Evolutionary conservation across 30 jellyfish, hydroid and myxozoan genomes (phyloP).

Genomic region (Catostylus mosaicus): DNA sequence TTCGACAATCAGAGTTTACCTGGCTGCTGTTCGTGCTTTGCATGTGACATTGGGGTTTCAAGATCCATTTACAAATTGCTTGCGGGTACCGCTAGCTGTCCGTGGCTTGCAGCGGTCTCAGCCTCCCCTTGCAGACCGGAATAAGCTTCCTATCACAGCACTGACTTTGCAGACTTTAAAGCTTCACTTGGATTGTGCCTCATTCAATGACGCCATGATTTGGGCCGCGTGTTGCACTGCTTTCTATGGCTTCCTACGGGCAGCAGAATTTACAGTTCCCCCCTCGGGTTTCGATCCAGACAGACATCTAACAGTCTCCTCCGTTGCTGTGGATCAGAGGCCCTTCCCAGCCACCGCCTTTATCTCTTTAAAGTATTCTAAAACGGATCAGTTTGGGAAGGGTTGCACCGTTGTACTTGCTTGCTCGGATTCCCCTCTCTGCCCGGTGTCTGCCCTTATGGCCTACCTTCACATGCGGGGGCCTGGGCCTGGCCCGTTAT

Average conservation of each 20-base stretch:
- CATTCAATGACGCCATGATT: not conserved
- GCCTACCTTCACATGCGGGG: too few relatives aligned
- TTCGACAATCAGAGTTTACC: not conserved
- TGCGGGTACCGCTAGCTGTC: not conserved
- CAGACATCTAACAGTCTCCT: not conserved
- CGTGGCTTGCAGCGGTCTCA: not conserved
- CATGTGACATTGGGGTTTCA: not conserved
- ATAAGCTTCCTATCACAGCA: not conserved
- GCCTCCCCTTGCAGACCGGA: too few relatives aligned
- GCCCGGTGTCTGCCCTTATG: too few relatives aligned
- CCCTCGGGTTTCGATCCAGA: not conserved
- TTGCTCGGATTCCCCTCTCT: not conserved
- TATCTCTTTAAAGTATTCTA: not conserved
- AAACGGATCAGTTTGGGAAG: slow-evolving; percentile 4
- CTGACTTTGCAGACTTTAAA: not conserved
- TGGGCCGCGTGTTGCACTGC: slow-evolving; percentile 20
- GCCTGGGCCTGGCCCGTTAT: not conserved
- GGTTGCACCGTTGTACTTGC: not conserved
- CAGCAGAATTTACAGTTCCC: not conserved
- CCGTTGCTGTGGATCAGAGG: not conserved
- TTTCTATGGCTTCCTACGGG: slow-evolving; percentile 3
- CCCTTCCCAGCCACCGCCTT: not conserved
- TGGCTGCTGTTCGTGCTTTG: not conserved
- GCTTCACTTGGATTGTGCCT: not conserved
- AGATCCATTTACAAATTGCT: not conserved